Percentiles rank a stretch among this genome's conserved stretches.
phyloP scores from a whole-genome alignment of 2,888 invertebrate genomes.

The Habrosyne pyritoides region DNA sequence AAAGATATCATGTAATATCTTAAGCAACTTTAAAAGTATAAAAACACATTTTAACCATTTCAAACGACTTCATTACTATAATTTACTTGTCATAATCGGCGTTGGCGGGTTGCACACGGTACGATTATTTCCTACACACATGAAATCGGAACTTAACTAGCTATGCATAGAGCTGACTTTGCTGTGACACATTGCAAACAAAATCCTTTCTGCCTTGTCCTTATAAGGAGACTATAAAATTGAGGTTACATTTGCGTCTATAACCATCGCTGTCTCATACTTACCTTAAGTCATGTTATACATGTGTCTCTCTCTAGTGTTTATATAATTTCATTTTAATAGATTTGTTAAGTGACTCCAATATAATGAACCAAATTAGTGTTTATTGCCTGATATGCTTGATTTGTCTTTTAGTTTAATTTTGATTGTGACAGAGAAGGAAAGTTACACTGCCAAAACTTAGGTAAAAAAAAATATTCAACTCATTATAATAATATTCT shows the following conservation, averaged over 20 bases:
- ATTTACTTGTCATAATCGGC: conserved; percentile 60
- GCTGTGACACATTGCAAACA: conserved; percentile 21
- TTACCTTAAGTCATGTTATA: conserved; percentile 21
- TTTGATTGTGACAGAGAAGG: neutral
- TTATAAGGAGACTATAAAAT: conserved; percentile 65
- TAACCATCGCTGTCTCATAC: conserved; percentile 42
- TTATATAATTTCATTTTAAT: conserved; percentile 11
- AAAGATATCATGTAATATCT: conserved; percentile 33
- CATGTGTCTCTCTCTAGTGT: conserved; percentile 26
- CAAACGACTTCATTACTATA: conserved; percentile 59
- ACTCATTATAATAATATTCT: too few relatives aligned
- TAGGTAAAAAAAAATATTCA: too few relatives aligned
- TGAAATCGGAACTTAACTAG: conserved; percentile 29
- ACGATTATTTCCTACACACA: conserved; percentile 35
- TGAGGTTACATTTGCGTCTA: conserved; percentile 61
- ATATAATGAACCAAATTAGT: conserved; percentile 7
- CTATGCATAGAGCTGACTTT: conserved; percentile 18
- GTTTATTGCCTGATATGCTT: conserved; percentile 6
- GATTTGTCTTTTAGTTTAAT: neutral
- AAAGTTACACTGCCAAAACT: too few relatives aligned
- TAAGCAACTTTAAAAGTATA: conserved; percentile 40
- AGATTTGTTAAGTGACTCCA: conserved; percentile 9
- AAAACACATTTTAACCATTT: conserved; percentile 48
- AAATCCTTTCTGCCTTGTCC: conserved; percentile 57
- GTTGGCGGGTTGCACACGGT: conserved; percentile 67